Evolutionary conservation across 1,140 invertebrate genomes (phyloP).

Genomic region (Drosophila obscura): DNA sequence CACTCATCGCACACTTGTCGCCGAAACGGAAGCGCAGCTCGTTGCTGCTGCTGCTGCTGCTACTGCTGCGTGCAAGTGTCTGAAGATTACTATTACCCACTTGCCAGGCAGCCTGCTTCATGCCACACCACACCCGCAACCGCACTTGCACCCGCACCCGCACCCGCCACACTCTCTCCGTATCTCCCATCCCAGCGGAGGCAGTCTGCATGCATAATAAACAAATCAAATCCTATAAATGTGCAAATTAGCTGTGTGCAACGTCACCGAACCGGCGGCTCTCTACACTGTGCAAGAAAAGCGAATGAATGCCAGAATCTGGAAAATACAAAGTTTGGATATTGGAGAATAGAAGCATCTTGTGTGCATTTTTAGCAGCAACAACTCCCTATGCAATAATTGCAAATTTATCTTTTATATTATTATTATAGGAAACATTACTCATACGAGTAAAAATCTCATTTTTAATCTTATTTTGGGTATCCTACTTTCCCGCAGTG

Average conservation of each 20-base stretch:
- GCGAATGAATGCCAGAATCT: too few species aligned
- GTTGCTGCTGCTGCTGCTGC: slow-evolving; percentile 11
- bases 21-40: slow-evolving; percentile 49
- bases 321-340: too few species aligned
- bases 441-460: slow-evolving; percentile 24
- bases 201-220: slow-evolving; percentile 65
- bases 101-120: slow-evolving; percentile 50
- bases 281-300: not conserved
- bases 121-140: too few species aligned
- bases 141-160: not conserved
- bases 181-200: not conserved
- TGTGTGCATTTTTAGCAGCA: too few species aligned
- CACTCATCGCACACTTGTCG: slow-evolving; percentile 51
- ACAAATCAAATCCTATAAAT: slow-evolving; percentile 80
- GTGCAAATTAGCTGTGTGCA: slow-evolving; percentile 68
- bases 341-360: too few species aligned
- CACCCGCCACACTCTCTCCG: not conserved
- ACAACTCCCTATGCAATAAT: too few species aligned
- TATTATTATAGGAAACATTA: not conserved
- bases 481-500: too few species aligned
- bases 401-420: too few species aligned
- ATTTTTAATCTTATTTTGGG: too few species aligned
- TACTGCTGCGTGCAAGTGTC: slow-evolving; percentile 43
- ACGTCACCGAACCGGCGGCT: slow-evolving; percentile 58
- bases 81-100: slow-evolving; percentile 78